Conservation (phyloP, 2,113 vertebrate species). For the Sardina pilchardus region DNA sequence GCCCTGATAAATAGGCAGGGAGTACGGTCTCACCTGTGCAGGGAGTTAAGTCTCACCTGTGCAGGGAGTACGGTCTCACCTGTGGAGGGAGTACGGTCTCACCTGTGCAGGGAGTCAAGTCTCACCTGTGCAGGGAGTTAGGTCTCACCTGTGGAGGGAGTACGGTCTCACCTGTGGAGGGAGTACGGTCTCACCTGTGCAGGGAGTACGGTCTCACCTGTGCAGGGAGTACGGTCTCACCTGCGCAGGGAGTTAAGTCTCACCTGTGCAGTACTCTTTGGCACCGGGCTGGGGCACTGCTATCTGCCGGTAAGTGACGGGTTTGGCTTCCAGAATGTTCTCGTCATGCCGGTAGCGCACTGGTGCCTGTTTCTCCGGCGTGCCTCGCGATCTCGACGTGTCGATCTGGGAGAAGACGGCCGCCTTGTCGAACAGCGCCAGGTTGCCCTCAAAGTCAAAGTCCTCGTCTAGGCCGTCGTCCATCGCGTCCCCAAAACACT, state of each 20-base stretch:
- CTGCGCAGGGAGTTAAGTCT: constrained; percentile 29
- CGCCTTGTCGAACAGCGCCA: constrained; percentile 97
- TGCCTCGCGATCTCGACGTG: constrained; percentile 82
- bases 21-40: constrained; percentile 26
- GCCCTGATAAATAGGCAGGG: neutral
- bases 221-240: neutral
- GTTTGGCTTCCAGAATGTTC: constrained; percentile 91
- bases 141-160: constrained; percentile 82
- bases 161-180: constrained; percentile 27
- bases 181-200: neutral
- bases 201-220: constrained; percentile 20
- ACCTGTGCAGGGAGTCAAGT: neutral
- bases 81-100: neutral
- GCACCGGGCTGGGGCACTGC: constrained; percentile 80
- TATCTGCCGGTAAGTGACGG: constrained; percentile 91
- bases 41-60: neutral
- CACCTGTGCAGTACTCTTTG: constrained; percentile 96
- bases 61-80: constrained; percentile 23
- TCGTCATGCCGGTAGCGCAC: constrained; percentile 90
- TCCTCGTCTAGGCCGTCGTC: constrained; percentile 91
- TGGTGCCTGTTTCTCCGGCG: constrained; percentile 81
- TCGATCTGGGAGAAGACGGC: constrained; percentile 97
- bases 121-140: neutral
- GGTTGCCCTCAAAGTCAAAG: constrained; percentile 96
- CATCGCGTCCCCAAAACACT: constrained; percentile 91